Evolutionary conservation across 2,888 invertebrate genomes (phyloP), one percentile per base, ranked within the genome.

Genomic region (Stenoptilia bipunctidactyla): DNA sequence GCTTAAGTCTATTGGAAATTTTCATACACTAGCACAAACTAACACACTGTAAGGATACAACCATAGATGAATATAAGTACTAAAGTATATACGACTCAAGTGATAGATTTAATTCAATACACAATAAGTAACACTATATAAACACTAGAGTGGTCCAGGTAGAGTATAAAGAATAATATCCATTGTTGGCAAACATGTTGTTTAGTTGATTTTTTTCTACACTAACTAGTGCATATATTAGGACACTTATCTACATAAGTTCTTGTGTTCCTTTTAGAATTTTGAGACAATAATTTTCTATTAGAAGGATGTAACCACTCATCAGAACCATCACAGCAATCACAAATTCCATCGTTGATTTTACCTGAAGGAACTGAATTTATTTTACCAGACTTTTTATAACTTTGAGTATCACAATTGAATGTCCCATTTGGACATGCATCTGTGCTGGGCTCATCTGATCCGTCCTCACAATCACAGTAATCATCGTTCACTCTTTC

Each of bases 271-370:
- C 53, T 64, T 5, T 43, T 35, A 44, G 59, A 58, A 37, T 57
- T 59, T 52, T 82, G 80, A 9, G 76, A 75, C 13, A 82, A 49
- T 15, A 80, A 45, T 46, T 58, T 63, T 34, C 55, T 46, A 14
- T 49, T 52, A 5, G 48, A 20, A 2, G 53, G 36, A 40, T 56
- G 52, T 5, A 69, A 47, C 89, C 90, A 93, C 68, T 95, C 95
- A 70, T 95, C 95, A 36, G 93, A 92, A n/a, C 94, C 94, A 76
- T 95, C 95, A 69, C 94, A 95, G 58, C 96, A 96, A 70, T 96
- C 96, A 83, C 97, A 97, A 49, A 97, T 90, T 5, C 94, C 94
- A 86, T 98, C 97, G 72, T 97, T 96, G 0, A 98, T 92, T 61
- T 92, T 86, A 47, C 90, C 90, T 1, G 96, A 93, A 8, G 91